Evolutionary conservation across 2,113 vertebrate genomes (phyloP).

Genomic region (Callospermophilus lateralis): DNA sequence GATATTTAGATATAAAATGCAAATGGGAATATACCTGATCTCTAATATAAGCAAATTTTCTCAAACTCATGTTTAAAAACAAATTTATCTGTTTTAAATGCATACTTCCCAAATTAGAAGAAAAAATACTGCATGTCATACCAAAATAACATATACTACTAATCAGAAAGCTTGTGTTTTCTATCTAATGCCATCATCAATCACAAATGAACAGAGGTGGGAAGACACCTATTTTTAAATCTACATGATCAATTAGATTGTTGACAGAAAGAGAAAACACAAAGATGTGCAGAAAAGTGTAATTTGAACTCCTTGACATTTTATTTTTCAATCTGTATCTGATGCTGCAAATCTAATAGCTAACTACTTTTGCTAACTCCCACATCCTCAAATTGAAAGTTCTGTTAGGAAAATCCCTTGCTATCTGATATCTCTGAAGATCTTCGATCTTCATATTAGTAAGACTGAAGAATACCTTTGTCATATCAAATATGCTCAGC

Average conservation of each 20-base stretch:
- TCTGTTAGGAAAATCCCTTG: constrained; percentile 79
- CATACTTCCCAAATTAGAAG: constrained; percentile 30
- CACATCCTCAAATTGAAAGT: background rate
- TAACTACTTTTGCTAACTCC: background rate
- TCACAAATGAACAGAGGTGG: constrained; percentile 61
- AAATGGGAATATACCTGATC: constrained; percentile 22
- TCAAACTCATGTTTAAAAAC: constrained; percentile 1
- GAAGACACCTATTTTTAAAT: constrained; percentile 58
- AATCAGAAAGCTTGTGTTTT: constrained; percentile 47
- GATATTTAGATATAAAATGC: background rate
- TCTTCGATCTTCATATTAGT: constrained; percentile 80
- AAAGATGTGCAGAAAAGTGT: background rate
- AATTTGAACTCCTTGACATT: constrained; percentile 63
- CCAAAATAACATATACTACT: background rate
- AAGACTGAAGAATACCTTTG: constrained; percentile 86
- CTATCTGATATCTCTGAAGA: constrained; percentile 74
- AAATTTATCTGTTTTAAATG: constrained; percentile 40
- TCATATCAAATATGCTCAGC: constrained; percentile 89
- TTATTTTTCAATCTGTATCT: constrained; percentile 59
- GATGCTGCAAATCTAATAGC: constrained; percentile 34
- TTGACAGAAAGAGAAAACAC: constrained; percentile 1
- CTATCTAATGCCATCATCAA: constrained; percentile 61
- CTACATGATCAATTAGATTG: background rate
- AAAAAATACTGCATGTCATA: constrained; percentile 19
- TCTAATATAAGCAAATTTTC: constrained; percentile 34